phyloP scores from a whole-genome alignment of 2,797 vertebrate genomes.

The Aplochiton taeniatus region DNA sequence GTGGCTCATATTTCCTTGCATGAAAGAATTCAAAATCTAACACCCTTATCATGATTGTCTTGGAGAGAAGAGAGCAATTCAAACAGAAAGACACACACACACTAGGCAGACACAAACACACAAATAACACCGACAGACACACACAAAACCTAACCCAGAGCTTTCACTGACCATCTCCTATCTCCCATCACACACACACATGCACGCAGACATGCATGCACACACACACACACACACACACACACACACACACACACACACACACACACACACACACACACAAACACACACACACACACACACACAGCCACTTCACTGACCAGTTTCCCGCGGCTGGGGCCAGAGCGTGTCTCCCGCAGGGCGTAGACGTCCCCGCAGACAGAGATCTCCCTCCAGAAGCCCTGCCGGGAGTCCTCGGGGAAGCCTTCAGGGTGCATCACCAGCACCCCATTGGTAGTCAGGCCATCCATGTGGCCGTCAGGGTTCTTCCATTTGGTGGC shows the following conservation, averaged over 20 bases:
- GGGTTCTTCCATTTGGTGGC: slow-evolving; percentile 83
- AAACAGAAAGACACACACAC: neutral
- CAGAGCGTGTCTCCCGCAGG: slow-evolving; percentile 90
- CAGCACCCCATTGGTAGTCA: slow-evolving; percentile 87
- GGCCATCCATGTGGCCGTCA: slow-evolving; percentile 80
- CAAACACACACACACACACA: too few species aligned
- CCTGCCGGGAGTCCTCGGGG: slow-evolving; percentile 90
- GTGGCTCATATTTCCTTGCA: too few species aligned
- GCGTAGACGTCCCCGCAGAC: slow-evolving; percentile 96
- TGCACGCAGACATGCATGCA: neutral
- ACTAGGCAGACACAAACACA: neutral
- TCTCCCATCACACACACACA: neutral
- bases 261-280: neutral
- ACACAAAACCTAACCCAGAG: neutral
- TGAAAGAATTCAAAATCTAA: too few species aligned
- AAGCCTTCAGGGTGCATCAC: slow-evolving; percentile 96
- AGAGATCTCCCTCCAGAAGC: slow-evolving; percentile 95
- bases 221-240: neutral
- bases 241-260: slow-evolving; percentile 2
- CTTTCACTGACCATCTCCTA: too few species aligned
- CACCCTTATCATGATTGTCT: too few species aligned
- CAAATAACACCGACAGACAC: neutral
- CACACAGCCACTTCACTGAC: slow-evolving; percentile 58
- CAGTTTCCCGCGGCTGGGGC: slow-evolving; percentile 91
- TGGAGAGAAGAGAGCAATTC: too few species aligned